Evolutionary conservation across 2,888 invertebrate genomes (phyloP), one percentile per base, ranked within the genome.

Genomic region (Polymixis lichenea): DNA sequence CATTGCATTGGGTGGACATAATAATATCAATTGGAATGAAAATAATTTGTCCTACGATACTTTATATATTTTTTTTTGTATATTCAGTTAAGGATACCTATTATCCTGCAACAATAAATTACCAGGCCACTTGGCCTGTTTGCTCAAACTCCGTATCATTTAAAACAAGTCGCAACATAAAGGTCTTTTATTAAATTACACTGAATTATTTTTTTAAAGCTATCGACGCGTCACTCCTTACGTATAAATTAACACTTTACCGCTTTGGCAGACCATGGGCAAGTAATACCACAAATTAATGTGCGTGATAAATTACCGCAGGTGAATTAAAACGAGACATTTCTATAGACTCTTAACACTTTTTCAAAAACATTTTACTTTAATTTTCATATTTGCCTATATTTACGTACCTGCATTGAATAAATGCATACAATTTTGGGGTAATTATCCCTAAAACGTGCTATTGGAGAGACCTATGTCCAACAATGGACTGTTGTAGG

Each of bases 301-400:
- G 83, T 80, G 55, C 75, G 66, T 79, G 66, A 90, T 89, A 90
- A 88, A 88, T 89, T 82, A 86, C 76, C 60, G 80, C 88, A 90
- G 89, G 83, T 91, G 88, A 87, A 86, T 85, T 83, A 83, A 83
- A 82, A 80, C 83, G 60, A 77, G 80, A 88, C 84, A 43, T 79
- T 84, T 86, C 82, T 85, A 75, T 81, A 73, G 72, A 62, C 83
- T 77, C 72, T 84, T 81, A 77, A 78, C 72, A 82, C 75, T 83
- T 77, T 83, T 83, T 76, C 61, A 74, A 77, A 75, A 67, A 25
- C 73, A 86, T 86, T 85, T 85, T 72, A 87, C 75, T 80, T 72
- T 69, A 64, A 62, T 78, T 74, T 84, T 86, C 72, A 78, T 84
- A 86, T 78, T 80, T 77, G 74, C 62, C 58, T 61, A 78, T 75